Percentiles rank a stretch among this genome's conserved stretches.
Evolutionary conservation across 2,113 vertebrate genomes (phyloP).

Genomic region (Lagopus leucura): DNA sequence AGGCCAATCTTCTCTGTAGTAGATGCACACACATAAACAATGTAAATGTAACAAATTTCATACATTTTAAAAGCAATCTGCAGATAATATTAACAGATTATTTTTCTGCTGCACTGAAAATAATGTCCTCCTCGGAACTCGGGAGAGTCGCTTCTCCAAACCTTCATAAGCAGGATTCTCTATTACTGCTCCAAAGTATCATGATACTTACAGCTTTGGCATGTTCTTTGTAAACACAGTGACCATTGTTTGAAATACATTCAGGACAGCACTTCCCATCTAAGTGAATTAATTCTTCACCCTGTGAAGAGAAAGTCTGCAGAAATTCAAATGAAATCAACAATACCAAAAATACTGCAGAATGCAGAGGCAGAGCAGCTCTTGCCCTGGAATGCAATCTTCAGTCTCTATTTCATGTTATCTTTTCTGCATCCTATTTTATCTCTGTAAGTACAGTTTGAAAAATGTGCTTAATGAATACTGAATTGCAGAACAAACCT

Average conservation of each 20-base stretch:
- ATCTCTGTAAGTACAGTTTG: neutral
- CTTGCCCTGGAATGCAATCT: constrained; percentile 50
- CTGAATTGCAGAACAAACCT: neutral
- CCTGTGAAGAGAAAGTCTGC: constrained; percentile 76
- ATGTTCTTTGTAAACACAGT: constrained; percentile 81
- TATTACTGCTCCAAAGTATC: neutral
- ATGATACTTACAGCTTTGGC: constrained; percentile 83
- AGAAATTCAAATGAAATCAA: constrained; percentile 21
- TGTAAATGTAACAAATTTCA: neutral
- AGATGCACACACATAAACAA: neutral
- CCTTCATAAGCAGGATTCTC: neutral
- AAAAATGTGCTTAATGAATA: neutral
- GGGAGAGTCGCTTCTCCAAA: neutral
- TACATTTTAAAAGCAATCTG: neutral
- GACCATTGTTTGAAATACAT: constrained; percentile 78
- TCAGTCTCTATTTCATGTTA: constrained; percentile 59
- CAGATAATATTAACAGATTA: neutral
- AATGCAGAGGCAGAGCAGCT: constrained; percentile 46
- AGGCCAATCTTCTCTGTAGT: neutral
- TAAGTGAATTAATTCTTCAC: constrained; percentile 84
- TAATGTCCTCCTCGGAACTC: neutral
- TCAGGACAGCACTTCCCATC: constrained; percentile 91
- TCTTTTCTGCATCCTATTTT: constrained; percentile 33
- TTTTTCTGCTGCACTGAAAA: neutral
- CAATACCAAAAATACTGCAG: neutral